Conservation (phyloP, 2,113 vertebrate species). For the Macquaria ambigua region DNA sequence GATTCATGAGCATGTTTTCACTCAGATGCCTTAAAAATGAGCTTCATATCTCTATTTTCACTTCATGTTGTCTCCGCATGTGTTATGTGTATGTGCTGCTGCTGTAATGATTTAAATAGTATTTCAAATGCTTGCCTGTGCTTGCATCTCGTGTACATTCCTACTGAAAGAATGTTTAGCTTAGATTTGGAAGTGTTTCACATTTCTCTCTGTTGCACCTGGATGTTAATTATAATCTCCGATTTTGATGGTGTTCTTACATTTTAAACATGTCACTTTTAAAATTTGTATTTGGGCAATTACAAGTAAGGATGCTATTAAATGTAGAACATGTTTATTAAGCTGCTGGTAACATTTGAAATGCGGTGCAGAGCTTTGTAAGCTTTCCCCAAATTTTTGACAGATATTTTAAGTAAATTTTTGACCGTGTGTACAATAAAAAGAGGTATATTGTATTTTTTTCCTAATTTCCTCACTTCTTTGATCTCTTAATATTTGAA, state of each 20-base stretch:
- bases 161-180: slow-evolving; percentile 1
- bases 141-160: slow-evolving; percentile 40
- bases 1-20: slow-evolving; percentile 53
- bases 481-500: not conserved
- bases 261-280: slow-evolving; percentile 48
- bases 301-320: slow-evolving; percentile 11
- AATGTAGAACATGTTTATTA: slow-evolving; percentile 31
- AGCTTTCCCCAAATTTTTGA: slow-evolving; percentile 28
- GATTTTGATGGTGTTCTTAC: slow-evolving; percentile 39
- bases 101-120: slow-evolving; percentile 47
- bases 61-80: slow-evolving; percentile 8
- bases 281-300: slow-evolving; percentile 3
- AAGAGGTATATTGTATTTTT: slow-evolving; percentile 13
- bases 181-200: slow-evolving; percentile 6
- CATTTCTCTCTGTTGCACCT: slow-evolving; percentile 46
- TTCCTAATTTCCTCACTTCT: not conserved
- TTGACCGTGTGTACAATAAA: slow-evolving; percentile 53
- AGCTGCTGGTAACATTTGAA: slow-evolving; percentile 40
- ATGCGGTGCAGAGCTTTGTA: slow-evolving; percentile 40
- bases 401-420: slow-evolving; percentile 49
- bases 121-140: slow-evolving; percentile 40
- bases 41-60: slow-evolving; percentile 18
- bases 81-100: slow-evolving; percentile 38
- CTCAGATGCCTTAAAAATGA: slow-evolving; percentile 65
- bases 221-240: slow-evolving; percentile 21